phyloP scores from a whole-genome alignment of 2,888 invertebrate genomes.

The Yponomeuta sedellus region DNA sequence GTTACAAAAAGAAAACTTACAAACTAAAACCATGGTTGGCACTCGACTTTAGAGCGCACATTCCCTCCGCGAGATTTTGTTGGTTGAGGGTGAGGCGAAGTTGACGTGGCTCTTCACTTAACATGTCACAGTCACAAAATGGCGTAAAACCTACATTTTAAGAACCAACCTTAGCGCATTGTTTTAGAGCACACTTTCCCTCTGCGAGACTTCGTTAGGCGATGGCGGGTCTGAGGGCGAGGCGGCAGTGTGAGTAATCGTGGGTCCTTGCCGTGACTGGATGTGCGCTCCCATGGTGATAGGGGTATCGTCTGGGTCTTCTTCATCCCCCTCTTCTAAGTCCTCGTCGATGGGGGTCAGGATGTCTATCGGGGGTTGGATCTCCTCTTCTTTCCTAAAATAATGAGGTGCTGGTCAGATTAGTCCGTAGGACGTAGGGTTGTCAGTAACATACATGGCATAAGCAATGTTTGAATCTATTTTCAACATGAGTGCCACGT shows the following conservation, averaged over 20 bases:
- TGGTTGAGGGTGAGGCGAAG: too few species aligned
- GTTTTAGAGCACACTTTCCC: slow-evolving; percentile 83
- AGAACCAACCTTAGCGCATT: background rate
- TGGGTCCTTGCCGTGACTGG: slow-evolving; percentile 74
- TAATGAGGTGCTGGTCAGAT: background rate
- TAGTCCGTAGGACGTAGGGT: background rate
- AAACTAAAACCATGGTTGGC: too few species aligned
- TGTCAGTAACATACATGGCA: background rate
- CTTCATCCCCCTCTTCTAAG: slow-evolving; percentile 81
- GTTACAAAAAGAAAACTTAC: too few species aligned
- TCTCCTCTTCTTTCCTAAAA: slow-evolving; percentile 72
- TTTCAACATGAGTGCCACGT: too few species aligned
- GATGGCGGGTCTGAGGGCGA: slow-evolving; percentile 76
- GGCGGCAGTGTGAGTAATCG: slow-evolving; percentile 87
- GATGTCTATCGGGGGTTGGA: slow-evolving; percentile 81
- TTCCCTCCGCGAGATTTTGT: too few species aligned
- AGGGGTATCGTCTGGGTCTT: slow-evolving; percentile 82
- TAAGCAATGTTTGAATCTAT: too few species aligned
- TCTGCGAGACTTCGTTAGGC: slow-evolving; percentile 45
- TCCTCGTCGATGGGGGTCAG: slow-evolving; percentile 90
- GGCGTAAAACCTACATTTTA: background rate
- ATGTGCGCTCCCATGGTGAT: slow-evolving; percentile 78
- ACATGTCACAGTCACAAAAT: background rate
- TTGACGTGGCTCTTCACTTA: too few species aligned
- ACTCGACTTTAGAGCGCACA: too few species aligned